phyloP scores from a whole-genome alignment of 2,888 invertebrate species.

The Gastracanthus pulcherrimus region DNA sequence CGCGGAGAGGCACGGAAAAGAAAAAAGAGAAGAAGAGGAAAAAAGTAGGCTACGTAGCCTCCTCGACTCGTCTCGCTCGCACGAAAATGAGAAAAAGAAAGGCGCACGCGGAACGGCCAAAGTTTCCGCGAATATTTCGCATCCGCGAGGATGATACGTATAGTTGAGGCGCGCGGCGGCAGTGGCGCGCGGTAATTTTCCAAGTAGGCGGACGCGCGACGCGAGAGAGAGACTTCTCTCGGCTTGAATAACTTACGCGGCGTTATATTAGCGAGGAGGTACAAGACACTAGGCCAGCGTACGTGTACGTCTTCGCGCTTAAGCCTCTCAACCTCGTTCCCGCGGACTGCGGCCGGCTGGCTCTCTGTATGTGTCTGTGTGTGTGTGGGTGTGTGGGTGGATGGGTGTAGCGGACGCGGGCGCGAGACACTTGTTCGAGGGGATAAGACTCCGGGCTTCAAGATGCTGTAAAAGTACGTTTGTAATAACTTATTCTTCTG shows the following conservation, averaged over 20 bases:
- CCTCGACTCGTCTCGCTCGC: background rate
- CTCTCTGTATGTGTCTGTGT: background rate
- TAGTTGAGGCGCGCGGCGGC: no score
- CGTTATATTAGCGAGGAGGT: background rate
- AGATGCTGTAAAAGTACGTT: constrained; percentile 45
- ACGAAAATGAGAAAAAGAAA: background rate
- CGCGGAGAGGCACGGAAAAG: background rate
- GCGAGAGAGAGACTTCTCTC: background rate
- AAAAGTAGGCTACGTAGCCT: background rate
- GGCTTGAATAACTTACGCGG: constrained; percentile 42
- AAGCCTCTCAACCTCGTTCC: constrained; percentile 57
- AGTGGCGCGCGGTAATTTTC: constrained; percentile 24
- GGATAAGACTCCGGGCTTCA: constrained; percentile 45
- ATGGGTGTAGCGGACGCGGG: no score
- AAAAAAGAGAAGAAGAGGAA: no score
- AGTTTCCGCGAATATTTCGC: constrained; percentile 16
- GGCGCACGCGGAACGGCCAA: background rate
- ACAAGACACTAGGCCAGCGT: constrained; percentile 38
- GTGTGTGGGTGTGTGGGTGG: background rate
- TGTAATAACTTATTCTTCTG: constrained; percentile 7
- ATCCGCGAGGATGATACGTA: no score
- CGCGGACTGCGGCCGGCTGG: background rate
- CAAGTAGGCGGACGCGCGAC: background rate
- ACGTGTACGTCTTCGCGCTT: constrained; percentile 55
- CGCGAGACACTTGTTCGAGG: constrained; percentile 46